Base-by-base conservation (phyloP, 2,113 vertebrate species). In the Rattus norvegicus region DNA sequence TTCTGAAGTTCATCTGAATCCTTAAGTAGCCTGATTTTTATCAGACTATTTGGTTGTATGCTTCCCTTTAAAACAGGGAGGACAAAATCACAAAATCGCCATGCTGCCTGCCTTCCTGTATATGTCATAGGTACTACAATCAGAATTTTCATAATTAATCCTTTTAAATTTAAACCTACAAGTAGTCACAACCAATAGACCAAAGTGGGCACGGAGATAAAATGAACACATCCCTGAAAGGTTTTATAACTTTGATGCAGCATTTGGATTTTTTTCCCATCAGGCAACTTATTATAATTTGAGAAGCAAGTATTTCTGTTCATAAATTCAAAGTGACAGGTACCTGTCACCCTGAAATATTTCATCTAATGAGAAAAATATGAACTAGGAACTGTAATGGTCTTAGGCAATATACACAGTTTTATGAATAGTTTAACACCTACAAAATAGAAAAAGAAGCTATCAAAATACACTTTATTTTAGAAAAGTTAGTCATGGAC, bases 311-410 rank as follows among this genome's bases (percentile, higher is more conserved):
- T 26, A 19, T 70, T 9, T 28, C 93, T 56, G 36, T 80, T 56
- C 39, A 72, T 36, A 76, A 93, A 90, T 52, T 84, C 70, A 72
- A 92, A 69, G 73, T 90, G 76, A 80, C n/a, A 30, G 49, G 39
- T 49, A 75, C 17, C 43, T 61, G 83, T 14, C 20, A 36, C 17
- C 7, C 26, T 88, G 9, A 93, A 84, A 4, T 30, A 22, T 33
- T 90, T 95, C 43, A 94, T 85, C 39, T 36, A 93, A 10, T 88
- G 33, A 80, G 39, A 83, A 97, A 80, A 95, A 75, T 13, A 12
- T 39, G n/a, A 95, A 83, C n/a, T 47, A 80, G 88, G 75, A 92
- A 30, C n/a, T 39, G 24, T 12, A 90, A 94, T 84, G 30, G 52
- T 77, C 54, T 94, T 79, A 28, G 69, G 39, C 43, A 92, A 87